phyloP scores from a whole-genome alignment of 2,888 invertebrate genomes.

The Disparrhopalites patrizii region DNA sequence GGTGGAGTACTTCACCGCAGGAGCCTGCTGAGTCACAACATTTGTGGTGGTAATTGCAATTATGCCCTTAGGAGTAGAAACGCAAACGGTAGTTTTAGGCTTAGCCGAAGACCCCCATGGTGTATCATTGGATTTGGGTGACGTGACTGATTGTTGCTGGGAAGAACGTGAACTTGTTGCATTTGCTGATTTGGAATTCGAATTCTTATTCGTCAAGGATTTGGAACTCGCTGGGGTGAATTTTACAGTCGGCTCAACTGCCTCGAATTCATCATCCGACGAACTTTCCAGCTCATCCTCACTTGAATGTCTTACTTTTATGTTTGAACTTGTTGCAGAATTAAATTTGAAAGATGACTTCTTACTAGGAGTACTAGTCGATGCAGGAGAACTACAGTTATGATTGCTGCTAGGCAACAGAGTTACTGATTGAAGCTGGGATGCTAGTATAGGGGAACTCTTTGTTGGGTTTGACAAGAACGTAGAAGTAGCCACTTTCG shows the following conservation, averaged over 20 bases:
- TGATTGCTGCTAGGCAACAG: constrained; percentile 8
- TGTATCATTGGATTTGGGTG: constrained; percentile 12
- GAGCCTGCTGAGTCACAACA: background rate
- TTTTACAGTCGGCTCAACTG: constrained; percentile 46
- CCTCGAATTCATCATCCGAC: constrained; percentile 47
- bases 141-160: background rate
- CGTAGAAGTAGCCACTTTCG: background rate
- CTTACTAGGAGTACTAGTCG: constrained; percentile 10
- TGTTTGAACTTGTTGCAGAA: constrained; percentile 12
- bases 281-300: constrained; percentile 43
- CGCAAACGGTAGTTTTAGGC: background rate
- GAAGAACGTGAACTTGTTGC: constrained; percentile 4
- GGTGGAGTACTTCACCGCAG: constrained; percentile 10
- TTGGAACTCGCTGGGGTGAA: constrained; percentile 6
- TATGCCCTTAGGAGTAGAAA: background rate
- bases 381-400: constrained; percentile 1
- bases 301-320: constrained; percentile 30
- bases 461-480: constrained; percentile 26
- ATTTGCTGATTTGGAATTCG: constrained; percentile 21
- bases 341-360: constrained; percentile 14
- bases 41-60: background rate
- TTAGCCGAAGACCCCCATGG: too few species aligned
- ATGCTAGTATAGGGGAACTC: constrained; percentile 46
- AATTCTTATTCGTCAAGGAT: background rate
- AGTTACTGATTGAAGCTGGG: constrained; percentile 40